A percentile compares a stretch with the other conserved stretches of the same genome.
Conservation (phyloP, 1,140 invertebrate genomes). For the Elysia chlorotica region DNA sequence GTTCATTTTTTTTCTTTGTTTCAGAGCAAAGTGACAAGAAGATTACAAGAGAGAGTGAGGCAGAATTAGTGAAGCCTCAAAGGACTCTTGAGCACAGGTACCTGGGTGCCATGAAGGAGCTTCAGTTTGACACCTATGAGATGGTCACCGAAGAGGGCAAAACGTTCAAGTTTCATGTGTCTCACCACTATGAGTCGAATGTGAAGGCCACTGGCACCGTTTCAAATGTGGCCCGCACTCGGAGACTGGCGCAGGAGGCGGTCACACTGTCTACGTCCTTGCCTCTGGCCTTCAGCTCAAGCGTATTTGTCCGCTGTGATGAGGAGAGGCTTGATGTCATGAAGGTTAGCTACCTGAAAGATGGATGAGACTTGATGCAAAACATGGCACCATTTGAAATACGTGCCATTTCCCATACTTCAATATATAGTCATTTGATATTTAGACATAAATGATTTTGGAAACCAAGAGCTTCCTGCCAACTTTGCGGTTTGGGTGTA, state of each 20-base stretch:
- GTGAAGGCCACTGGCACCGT: slow-evolving; percentile 84
- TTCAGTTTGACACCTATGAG: slow-evolving; percentile 91
- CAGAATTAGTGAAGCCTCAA: not conserved
- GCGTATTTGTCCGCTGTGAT: slow-evolving; percentile 95
- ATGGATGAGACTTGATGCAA: too few relatives aligned
- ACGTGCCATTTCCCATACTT: too few relatives aligned
- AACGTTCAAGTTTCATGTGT: slow-evolving; percentile 80
- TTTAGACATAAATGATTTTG: too few relatives aligned
- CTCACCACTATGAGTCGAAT: slow-evolving; percentile 90
- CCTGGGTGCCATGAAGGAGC: slow-evolving; percentile 81
- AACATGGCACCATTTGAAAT: too few relatives aligned
- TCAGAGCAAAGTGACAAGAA: not conserved
- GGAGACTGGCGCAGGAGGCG: slow-evolving; percentile 92
- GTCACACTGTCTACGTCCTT: slow-evolving; percentile 93
- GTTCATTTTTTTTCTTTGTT: too few relatives aligned
- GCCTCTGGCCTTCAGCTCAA: slow-evolving; percentile 90
- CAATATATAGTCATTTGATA: too few relatives aligned
- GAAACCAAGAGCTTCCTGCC: too few relatives aligned
- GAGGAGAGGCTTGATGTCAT: slow-evolving; percentile 91
- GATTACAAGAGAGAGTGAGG: not conserved
- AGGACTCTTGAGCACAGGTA: slow-evolving; percentile 70
- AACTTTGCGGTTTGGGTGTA: too few relatives aligned
- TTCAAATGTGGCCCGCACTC: slow-evolving; percentile 81
- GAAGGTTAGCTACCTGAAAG: too few relatives aligned
- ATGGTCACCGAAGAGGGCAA: slow-evolving; percentile 82